Conservation (phyloP, 2,888 invertebrate genomes). For the Alloscopus bannaensis region DNA sequence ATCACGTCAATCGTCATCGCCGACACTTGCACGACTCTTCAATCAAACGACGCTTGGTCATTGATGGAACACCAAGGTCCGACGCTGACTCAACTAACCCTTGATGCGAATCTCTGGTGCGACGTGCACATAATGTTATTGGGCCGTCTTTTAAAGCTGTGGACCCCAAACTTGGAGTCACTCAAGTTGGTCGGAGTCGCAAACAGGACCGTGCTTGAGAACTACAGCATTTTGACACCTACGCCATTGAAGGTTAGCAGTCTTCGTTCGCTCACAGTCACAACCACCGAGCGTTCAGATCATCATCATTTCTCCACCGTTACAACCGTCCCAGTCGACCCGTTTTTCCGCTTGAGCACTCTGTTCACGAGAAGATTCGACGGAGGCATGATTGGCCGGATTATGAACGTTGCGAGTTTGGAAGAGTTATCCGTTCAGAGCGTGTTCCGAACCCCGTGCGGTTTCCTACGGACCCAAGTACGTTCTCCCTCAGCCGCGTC, state of each 20-base stretch:
- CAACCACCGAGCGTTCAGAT: not conserved
- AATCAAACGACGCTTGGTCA: not conserved
- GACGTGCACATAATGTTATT: slow-evolving; percentile 12
- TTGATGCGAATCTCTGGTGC: slow-evolving; percentile 39
- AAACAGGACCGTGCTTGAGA: not conserved
- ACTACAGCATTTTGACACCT: not conserved
- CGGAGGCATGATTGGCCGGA: slow-evolving; percentile 2
- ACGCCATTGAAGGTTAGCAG: not conserved
- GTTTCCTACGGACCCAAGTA: not conserved
- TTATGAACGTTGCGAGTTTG: not conserved
- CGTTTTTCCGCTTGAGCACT: not conserved
- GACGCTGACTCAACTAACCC: not conserved
- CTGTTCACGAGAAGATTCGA: slow-evolving; percentile 1
- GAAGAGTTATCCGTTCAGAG: not conserved
- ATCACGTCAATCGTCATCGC: not conserved
- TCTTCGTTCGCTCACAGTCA: no score
- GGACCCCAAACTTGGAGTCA: slow-evolving; percentile 4
- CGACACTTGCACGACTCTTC: slow-evolving; percentile 17
- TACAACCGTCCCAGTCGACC: not conserved
- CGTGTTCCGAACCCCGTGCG: not conserved
- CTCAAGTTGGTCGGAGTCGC: slow-evolving; percentile 4
- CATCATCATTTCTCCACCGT: slow-evolving; percentile 23
- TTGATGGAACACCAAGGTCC: not conserved
- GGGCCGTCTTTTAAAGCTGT: not conserved
- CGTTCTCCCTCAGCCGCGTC: not conserved